A percentile compares a stretch with the other conserved stretches of the same genome.
phyloP scores from a whole-genome alignment of 2,797 vertebrate species.

The Gymnoscopelus braueri region DNA sequence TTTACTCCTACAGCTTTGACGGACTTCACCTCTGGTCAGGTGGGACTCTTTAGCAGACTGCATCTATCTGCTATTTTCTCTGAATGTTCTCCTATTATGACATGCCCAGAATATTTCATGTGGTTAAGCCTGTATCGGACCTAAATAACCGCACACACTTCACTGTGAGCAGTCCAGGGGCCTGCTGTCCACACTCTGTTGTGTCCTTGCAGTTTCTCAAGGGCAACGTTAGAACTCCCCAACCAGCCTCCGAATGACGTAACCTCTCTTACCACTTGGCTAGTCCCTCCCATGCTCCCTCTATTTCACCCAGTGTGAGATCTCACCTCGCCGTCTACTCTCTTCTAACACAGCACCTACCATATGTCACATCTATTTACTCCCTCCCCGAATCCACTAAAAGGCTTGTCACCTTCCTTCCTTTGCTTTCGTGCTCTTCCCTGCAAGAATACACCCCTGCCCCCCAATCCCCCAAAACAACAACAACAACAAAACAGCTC shows the following conservation, averaged over 20 bases:
- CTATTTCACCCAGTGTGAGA: background rate
- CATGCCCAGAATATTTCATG: too few relatives aligned
- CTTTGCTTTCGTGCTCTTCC: slow-evolving; percentile 25
- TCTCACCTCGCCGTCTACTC: slow-evolving; percentile 11
- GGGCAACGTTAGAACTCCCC: background rate
- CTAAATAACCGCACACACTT: background rate
- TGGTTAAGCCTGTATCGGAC: too few relatives aligned
- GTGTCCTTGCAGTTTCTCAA: background rate
- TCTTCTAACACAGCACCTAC: slow-evolving; percentile 22
- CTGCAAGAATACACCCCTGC: slow-evolving; percentile 27
- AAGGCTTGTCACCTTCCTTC: slow-evolving; percentile 27
- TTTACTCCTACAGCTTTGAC: slow-evolving; percentile 97
- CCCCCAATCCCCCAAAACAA: too few relatives aligned
- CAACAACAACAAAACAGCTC: too few relatives aligned
- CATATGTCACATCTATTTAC: slow-evolving; percentile 30
- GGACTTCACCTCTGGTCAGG: slow-evolving; percentile 99
- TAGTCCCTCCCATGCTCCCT: background rate
- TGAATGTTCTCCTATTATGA: too few relatives aligned
- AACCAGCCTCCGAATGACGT: background rate
- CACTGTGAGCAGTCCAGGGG: background rate
- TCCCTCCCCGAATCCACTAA: slow-evolving; percentile 15
- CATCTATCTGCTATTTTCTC: background rate
- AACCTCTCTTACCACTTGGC: background rate
- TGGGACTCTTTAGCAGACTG: slow-evolving; percentile 62
- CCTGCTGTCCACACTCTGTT: background rate